Percentiles rank a stretch among this genome's conserved stretches.
Conservation (phyloP, 1,140 invertebrate species). For the Trypoxylus dichotomus region DNA sequence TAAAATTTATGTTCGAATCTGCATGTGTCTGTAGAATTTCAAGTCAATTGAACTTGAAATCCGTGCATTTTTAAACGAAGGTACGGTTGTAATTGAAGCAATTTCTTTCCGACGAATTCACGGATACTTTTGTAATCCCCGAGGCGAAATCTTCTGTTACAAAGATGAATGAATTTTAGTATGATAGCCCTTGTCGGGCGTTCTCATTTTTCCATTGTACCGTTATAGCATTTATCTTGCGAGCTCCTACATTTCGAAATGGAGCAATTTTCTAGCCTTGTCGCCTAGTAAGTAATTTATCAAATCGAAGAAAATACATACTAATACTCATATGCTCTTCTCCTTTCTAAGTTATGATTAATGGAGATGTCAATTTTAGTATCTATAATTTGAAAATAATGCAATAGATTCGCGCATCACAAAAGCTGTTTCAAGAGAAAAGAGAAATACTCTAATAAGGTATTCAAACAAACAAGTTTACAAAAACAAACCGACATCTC, state of each 20-base stretch:
- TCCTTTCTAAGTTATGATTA: background rate
- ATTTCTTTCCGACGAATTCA: background rate
- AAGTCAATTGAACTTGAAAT: background rate
- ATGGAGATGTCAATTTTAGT: background rate
- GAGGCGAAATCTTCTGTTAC: background rate
- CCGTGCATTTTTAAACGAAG: background rate
- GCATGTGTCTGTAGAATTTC: background rate
- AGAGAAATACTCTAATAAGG: no score
- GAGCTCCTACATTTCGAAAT: background rate
- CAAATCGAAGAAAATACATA: background rate
- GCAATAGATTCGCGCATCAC: background rate
- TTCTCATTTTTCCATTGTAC: background rate
- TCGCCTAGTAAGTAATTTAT: background rate
- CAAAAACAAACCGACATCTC: no score
- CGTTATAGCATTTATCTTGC: background rate
- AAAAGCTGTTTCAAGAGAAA: no score
- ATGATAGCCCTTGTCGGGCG: background rate
- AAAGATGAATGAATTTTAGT: constrained; percentile 1
- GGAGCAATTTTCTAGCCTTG: background rate
- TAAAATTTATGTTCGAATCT: background rate
- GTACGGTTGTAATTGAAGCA: background rate
- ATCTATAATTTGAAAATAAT: background rate
- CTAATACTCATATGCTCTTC: background rate
- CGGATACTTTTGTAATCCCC: background rate
- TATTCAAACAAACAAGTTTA: no score